phyloP scores from a whole-genome alignment of 2,113 vertebrate genomes.

The Cebidichthys violaceus region DNA sequence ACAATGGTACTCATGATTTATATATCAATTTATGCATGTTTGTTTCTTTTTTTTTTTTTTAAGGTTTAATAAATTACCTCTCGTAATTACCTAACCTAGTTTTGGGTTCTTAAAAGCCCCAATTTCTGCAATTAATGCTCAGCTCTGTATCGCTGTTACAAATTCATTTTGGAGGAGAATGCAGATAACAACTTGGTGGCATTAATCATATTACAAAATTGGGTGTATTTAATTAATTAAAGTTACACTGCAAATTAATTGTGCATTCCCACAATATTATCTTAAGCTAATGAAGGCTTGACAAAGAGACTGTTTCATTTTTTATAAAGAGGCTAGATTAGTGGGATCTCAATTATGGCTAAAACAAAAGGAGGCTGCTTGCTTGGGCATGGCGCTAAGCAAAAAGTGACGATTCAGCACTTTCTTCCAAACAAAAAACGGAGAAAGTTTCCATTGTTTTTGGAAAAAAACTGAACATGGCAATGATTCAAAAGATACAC shows the following conservation, averaged over 20 bases:
- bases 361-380: conserved; percentile 85
- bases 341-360: conserved; percentile 87
- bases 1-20: conserved; percentile 93
- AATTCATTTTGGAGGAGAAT: conserved; percentile 88
- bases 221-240: conserved; percentile 85
- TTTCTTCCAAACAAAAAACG: conserved; percentile 82
- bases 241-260: conserved; percentile 86
- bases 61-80: conserved; percentile 90
- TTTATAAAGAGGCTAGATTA: conserved; percentile 81
- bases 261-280: conserved; percentile 86
- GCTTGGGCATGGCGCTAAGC: conserved; percentile 73
- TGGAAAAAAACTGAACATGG: conserved; percentile 83
- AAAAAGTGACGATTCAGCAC: conserved; percentile 84
- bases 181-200: conserved; percentile 89
- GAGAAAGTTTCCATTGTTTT: conserved; percentile 87
- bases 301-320: conserved; percentile 82
- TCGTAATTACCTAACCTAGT: conserved; percentile 89
- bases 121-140: conserved; percentile 84
- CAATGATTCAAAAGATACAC: conserved; percentile 88
- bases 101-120: conserved; percentile 78
- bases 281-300: conserved; percentile 85
- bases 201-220: conserved; percentile 92
- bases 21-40: conserved; percentile 97
- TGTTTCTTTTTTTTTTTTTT: conserved; percentile 90
- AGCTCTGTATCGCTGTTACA: conserved; percentile 84